These are phyloP conservation scores for Plagiodera versicolora DNA, from an alignment of 2,888 invertebrate species.

Conservation along the genomic window DNA sequence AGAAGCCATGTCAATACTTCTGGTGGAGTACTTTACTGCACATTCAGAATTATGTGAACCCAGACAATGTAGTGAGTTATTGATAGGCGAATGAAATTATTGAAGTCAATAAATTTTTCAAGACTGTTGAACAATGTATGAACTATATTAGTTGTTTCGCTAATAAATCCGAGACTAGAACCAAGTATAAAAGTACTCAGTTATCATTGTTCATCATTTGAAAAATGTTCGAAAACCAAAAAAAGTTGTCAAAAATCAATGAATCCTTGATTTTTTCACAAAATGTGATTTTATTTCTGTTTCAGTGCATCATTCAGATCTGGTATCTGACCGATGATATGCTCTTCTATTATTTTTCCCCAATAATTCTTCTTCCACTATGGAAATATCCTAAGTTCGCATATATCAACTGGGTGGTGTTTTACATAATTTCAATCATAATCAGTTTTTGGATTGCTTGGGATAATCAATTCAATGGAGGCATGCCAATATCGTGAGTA, in stretches of 20 bases:
- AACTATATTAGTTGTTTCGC: too few relatives aligned
- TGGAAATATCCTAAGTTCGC: slow-evolving; percentile 50
- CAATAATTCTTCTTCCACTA: slow-evolving; percentile 52
- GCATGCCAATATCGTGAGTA: slow-evolving; percentile 55
- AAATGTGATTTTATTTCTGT: slow-evolving; percentile 14
- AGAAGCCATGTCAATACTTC: slow-evolving; percentile 41
- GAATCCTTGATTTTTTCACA: too few relatives aligned
- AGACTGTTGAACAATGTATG: too few relatives aligned
- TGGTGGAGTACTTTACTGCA: slow-evolving; percentile 54
- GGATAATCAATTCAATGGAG: slow-evolving; percentile 45
- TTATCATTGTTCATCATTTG: too few relatives aligned
- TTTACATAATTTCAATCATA: slow-evolving; percentile 45
- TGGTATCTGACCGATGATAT: slow-evolving; percentile 37
- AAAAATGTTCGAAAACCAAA: too few relatives aligned
- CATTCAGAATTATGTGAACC: slow-evolving; percentile 49
- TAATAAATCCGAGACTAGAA: too few relatives aligned
- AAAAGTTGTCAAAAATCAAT: too few relatives aligned
- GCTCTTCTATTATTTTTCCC: slow-evolving; percentile 48
- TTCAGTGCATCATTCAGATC: slow-evolving; percentile 39
- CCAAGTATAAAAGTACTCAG: too few relatives aligned
- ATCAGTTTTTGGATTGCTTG: slow-evolving; percentile 50
- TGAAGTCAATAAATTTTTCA: too few relatives aligned
- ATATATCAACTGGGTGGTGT: slow-evolving; percentile 39
- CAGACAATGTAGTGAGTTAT: slow-evolving; percentile 37
- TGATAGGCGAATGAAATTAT: too few relatives aligned